These are phyloP conservation scores for Aphyosemion australe DNA, from an alignment of 2,113 vertebrate genomes.

Conservation along the genomic window DNA sequence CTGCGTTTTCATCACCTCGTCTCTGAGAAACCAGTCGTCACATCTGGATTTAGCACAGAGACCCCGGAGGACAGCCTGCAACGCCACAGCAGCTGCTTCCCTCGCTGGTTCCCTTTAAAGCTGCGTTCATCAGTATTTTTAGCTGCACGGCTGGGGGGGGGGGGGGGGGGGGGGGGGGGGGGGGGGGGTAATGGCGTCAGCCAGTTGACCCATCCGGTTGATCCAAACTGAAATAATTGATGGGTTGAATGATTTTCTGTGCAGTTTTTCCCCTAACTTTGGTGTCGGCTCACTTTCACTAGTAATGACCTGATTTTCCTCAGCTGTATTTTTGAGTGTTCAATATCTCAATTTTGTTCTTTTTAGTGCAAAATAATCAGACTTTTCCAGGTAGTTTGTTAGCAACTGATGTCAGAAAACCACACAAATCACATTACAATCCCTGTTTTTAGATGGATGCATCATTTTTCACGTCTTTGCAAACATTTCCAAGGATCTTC, in stretches of 20 bases:
- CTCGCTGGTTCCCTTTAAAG: constrained; percentile 15
- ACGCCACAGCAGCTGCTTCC: constrained; percentile 21
- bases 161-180: too few species aligned
- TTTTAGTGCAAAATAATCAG: not conserved
- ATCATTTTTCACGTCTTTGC: not conserved
- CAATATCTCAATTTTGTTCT: not conserved
- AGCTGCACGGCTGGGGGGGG: not conserved
- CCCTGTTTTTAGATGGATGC: too few species aligned
- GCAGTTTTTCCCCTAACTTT: not conserved
- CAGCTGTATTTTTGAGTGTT: too few species aligned
- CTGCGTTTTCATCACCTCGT: constrained; percentile 8
- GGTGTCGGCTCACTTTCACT: too few species aligned
- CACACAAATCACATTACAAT: too few species aligned
- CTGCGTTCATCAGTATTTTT: constrained; percentile 16
- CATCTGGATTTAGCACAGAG: constrained; percentile 13
- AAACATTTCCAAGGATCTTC: not conserved
- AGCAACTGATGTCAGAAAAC: not conserved
- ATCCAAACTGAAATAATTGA: constrained; percentile 16
- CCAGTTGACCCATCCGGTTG: not conserved
- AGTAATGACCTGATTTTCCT: too few species aligned
- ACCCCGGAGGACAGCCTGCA: not conserved
- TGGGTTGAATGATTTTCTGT: not conserved
- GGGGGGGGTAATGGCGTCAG: not conserved
- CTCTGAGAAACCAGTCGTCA: not conserved
- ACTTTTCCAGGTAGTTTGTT: not conserved